Evolutionary conservation across 2,797 vertebrate species (phyloP).

Genomic region (Parotocinclus haroldoi): DNA sequence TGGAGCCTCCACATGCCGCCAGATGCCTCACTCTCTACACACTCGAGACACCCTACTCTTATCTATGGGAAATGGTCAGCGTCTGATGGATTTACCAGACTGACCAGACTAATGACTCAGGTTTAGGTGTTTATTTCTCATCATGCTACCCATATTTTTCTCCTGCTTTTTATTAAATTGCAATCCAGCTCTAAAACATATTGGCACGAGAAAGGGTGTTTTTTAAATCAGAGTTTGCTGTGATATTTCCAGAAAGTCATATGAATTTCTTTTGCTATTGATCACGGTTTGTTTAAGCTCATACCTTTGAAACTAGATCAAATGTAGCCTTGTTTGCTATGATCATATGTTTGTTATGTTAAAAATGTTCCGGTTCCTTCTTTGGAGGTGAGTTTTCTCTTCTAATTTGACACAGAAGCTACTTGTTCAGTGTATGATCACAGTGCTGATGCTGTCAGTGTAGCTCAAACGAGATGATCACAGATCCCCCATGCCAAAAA

Average conservation of each 20-base stretch:
- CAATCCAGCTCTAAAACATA: too few relatives aligned
- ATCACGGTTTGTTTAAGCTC: slow-evolving; percentile 51
- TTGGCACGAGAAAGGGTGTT: background rate
- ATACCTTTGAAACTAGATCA: slow-evolving; percentile 55
- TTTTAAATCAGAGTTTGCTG: slow-evolving; percentile 9
- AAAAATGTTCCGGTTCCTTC: slow-evolving; percentile 29
- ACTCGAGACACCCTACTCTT: slow-evolving; percentile 30
- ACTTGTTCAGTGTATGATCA: slow-evolving; percentile 75
- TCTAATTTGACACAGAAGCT: slow-evolving; percentile 71
- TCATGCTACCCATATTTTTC: slow-evolving; percentile 24
- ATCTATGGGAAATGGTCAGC: slow-evolving; percentile 13
- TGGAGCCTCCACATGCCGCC: slow-evolving; percentile 72
- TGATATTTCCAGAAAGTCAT: slow-evolving; percentile 8
- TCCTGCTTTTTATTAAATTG: slow-evolving; percentile 18
- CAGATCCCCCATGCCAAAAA: slow-evolving; percentile 29
- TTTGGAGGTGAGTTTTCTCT: slow-evolving; percentile 47
- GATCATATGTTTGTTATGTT: slow-evolving; percentile 48
- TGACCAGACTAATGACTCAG: slow-evolving; percentile 40
- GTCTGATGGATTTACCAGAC: slow-evolving; percentile 37
- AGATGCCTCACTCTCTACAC: slow-evolving; percentile 24
- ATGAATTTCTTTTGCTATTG: slow-evolving; percentile 41
- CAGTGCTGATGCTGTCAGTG: slow-evolving; percentile 50
- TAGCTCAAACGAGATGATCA: slow-evolving; percentile 45
- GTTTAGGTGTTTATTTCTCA: slow-evolving; percentile 44
- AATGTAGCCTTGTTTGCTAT: slow-evolving; percentile 53